Percentiles rank a stretch among this genome's conserved stretches.
Evolutionary conservation across 2,797 vertebrate species (phyloP).

Genomic region (Sciurus carolinensis): DNA sequence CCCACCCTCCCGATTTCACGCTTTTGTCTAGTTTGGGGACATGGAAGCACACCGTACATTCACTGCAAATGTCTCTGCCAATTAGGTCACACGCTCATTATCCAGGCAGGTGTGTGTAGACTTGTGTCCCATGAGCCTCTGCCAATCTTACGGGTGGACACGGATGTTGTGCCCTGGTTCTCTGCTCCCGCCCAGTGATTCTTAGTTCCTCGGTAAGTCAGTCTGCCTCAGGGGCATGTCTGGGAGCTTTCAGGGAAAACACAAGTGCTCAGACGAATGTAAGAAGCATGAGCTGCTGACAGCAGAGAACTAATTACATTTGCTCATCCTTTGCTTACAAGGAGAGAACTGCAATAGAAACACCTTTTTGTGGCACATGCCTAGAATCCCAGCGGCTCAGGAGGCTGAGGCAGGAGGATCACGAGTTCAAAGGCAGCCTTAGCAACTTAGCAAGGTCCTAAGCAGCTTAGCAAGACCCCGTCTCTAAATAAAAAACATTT

Average conservation of each 20-base stretch:
- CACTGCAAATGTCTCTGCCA: background rate
- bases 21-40: background rate
- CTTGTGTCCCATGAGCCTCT: accelerated
- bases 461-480: too few species aligned
- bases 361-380: too few species aligned
- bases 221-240: background rate
- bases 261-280: too few species aligned
- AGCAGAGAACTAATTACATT: background rate
- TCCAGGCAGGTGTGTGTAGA: background rate
- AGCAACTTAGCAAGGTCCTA: too few species aligned
- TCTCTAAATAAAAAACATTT: too few species aligned
- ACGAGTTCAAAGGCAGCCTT: too few species aligned
- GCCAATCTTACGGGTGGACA: accelerated
- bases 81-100: background rate
- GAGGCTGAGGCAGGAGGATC: too few species aligned
- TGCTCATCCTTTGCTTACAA: background rate
- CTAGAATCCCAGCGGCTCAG: too few species aligned
- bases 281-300: accelerated
- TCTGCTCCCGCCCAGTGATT: background rate
- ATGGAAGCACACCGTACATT: accelerated
- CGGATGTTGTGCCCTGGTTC: accelerated
- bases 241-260: accelerated
- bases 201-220: background rate
- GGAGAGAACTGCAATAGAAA: background rate
- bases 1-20: accelerated